Conservation (phyloP, 2,888 invertebrate species). For the Lumbricus terrestris region DNA sequence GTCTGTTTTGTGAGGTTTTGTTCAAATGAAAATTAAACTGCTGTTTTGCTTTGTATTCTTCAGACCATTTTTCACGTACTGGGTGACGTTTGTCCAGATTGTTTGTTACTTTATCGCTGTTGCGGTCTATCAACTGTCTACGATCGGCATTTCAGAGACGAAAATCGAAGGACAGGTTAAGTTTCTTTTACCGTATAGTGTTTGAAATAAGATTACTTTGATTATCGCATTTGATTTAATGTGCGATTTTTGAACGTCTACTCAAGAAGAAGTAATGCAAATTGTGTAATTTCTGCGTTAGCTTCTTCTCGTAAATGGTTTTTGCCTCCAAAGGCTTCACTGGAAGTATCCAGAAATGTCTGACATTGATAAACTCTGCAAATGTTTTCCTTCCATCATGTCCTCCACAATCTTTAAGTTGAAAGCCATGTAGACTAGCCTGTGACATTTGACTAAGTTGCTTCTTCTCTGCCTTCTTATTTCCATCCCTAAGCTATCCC, state of each 20-base stretch:
- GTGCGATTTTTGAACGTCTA: background rate
- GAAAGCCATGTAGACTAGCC: too few species aligned
- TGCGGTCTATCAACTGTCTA: constrained; percentile 90
- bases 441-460: too few species aligned
- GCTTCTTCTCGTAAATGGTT: background rate
- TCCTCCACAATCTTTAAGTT: too few species aligned
- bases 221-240: background rate
- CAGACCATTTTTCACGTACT: constrained; percentile 96
- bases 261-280: background rate
- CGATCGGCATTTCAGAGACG: constrained; percentile 82
- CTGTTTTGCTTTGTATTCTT: constrained; percentile 34
- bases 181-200: background rate
- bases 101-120: constrained; percentile 85
- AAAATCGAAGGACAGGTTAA: constrained; percentile 59
- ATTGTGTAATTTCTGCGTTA: background rate
- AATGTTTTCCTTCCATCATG: too few species aligned
- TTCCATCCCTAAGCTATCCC: too few species aligned
- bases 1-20: background rate
- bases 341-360: background rate
- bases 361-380: background rate
- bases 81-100: constrained; percentile 95
- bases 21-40: background rate
- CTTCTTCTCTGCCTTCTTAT: too few species aligned
- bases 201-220: background rate
- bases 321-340: background rate